Evolutionary conservation across 2,797 vertebrate genomes (phyloP), one percentile per base, ranked within the genome.

Genomic region (Sciurus carolinensis): DNA sequence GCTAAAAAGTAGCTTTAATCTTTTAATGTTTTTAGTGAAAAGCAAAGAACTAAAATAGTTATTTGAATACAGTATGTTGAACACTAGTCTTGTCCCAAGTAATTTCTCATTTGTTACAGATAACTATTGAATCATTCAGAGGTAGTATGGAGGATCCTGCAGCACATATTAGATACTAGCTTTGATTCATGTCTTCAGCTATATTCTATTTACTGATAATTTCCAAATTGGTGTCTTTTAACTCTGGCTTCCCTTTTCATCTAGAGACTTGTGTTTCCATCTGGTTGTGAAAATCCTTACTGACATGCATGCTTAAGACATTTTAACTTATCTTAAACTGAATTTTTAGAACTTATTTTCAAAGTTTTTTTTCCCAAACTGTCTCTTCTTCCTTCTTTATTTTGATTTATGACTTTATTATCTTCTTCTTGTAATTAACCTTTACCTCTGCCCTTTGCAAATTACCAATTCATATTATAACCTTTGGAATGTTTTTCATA

Each of bases 151-250:
- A 92, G 59, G 36, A 36, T 59, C 76, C 42, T 50, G 13, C 44
- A 90, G 81, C 64, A 79, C 57, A 80, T 80, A 22, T 28, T 84
- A 80, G 72, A 36, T 50, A 52, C n/a, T 50, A 54, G 26, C 33
- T 82, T 95, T 94, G 72, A n/a, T 73, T 96, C 85, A 36, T 96
- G 10, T 93, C 67, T 86, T 88, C 42, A 77, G 72, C 39, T 94
- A 5, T 83, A 54, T 95, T 92, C 82, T 96, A 62, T 83, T 95
- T 95, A 62, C 30, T 90, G 64, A 44, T 83, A 87, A 94, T 87
- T 95, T 97, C 69, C 36, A 87, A 94, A 84, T 89, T 50, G 90
- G 0, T 90, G 11, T 87, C 73, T 97, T 96, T 87, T 87, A 94
- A 79, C 71, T 94, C 22, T 82, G 71, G 3, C 47, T 94, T 94